Conservation (phyloP, 2,113 vertebrate genomes). For the Salvator merianae region DNA sequence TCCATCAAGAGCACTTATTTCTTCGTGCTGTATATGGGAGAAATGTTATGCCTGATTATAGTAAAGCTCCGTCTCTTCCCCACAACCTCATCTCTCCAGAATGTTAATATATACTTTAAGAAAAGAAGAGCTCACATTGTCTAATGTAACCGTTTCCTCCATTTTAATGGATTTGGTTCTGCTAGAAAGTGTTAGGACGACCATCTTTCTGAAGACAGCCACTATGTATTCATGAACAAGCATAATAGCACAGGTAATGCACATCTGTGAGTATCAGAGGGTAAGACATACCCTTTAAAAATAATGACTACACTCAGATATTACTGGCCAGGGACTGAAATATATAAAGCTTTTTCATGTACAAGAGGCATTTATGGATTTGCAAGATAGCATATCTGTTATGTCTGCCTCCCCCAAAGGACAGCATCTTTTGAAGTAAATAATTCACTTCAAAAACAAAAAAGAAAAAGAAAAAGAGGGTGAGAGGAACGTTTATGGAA, state of each 20-base stretch:
- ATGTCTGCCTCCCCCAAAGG: neutral
- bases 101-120: conserved; percentile 34
- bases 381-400: neutral
- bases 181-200: neutral
- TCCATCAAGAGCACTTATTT: conserved; percentile 2
- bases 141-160: conserved; percentile 30
- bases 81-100: neutral
- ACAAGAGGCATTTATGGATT: conserved; percentile 26
- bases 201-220: neutral
- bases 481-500: neutral
- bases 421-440: neutral
- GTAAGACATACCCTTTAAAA: conserved; percentile 22
- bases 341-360: conserved; percentile 22
- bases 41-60: conserved; percentile 41
- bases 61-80: neutral
- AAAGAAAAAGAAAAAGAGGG: fast-evolving
- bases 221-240: conserved; percentile 34
- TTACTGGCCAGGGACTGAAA: conserved; percentile 17
- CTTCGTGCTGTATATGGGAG: neutral
- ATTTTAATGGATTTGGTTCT: conserved; percentile 41
- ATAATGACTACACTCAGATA: conserved; percentile 26
- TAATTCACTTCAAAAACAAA: neutral
- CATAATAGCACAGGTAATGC: neutral
- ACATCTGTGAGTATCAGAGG: neutral
- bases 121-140: conserved; percentile 38